Evolutionary conservation across 2,797 vertebrate species (phyloP).

Genomic region (Gymnodraco acuticeps): DNA sequence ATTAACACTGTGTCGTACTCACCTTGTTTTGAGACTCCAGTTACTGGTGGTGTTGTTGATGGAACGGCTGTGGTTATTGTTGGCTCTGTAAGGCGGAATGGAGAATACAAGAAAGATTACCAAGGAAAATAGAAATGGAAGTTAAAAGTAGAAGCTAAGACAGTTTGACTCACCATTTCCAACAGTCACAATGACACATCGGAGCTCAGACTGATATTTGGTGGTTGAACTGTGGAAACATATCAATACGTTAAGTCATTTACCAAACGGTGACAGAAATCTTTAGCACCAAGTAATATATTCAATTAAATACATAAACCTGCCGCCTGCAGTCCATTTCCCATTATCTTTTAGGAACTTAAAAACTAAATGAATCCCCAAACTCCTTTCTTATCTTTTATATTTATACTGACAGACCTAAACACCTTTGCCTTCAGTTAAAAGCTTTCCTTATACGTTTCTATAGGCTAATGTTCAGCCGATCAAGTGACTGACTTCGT

Average conservation of each 20-base stretch:
- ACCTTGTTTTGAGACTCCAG: not conserved
- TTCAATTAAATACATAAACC: not conserved
- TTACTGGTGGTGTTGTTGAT: not conserved
- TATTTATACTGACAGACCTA: not conserved
- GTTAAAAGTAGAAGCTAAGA: not conserved
- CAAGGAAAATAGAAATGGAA: not conserved
- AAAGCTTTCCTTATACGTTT: no score
- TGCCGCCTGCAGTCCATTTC: no score
- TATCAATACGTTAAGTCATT: not conserved
- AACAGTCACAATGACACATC: slow-evolving; percentile 47
- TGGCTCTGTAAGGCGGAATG: not conserved
- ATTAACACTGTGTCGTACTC: not conserved
- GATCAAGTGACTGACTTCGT: slow-evolving; percentile 1
- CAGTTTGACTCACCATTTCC: not conserved
- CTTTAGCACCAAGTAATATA: no score
- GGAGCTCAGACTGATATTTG: slow-evolving; percentile 38
- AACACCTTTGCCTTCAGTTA: not conserved
- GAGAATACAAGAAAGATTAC: not conserved
- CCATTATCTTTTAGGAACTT: not conserved
- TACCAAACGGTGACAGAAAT: not conserved
- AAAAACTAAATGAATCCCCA: not conserved
- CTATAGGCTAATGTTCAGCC: not conserved
- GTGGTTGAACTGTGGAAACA: slow-evolving; percentile 3
- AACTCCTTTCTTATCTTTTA: not conserved
- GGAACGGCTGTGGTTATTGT: not conserved